These are phyloP conservation scores for Stenchaetothrips biformis DNA, from an alignment of 2,888 invertebrate genomes.

Conservation along the genomic window DNA sequence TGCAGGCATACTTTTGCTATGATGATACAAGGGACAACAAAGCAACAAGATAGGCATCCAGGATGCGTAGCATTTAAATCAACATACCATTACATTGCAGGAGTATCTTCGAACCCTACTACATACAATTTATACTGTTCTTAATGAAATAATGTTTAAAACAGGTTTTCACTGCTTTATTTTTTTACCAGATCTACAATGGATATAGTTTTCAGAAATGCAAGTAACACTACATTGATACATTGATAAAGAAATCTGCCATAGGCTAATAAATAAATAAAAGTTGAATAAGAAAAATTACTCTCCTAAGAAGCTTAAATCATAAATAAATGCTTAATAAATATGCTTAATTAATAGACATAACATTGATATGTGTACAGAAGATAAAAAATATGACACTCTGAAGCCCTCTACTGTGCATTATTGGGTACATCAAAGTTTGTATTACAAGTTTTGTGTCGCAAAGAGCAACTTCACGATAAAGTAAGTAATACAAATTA, in stretches of 20 bases:
- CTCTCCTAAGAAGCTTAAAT: background rate
- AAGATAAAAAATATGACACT: slow-evolving; percentile 32
- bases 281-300: background rate
- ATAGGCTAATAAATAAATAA: slow-evolving; percentile 12
- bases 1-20: slow-evolving; percentile 8
- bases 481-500: slow-evolving; percentile 27
- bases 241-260: background rate
- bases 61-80: background rate
- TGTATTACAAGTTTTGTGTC: no score
- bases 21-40: background rate
- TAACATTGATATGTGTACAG: background rate
- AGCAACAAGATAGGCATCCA: no score
- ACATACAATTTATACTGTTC: background rate
- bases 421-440: no score
- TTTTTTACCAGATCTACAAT: background rate
- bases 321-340: slow-evolving; percentile 25
- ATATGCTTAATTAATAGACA: background rate
- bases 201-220: no score
- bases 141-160: background rate
- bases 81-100: slow-evolving; percentile 11
- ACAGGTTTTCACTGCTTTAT: background rate
- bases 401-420: background rate
- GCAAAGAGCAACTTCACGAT: slow-evolving; percentile 26
- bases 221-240: no score
- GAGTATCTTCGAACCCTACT: background rate